Percentiles rank a stretch among this genome's conserved stretches.
These are phyloP conservation scores for Gymnocypris eckloni DNA, from an alignment of 2,797 vertebrate genomes.

Conservation along the genomic window DNA sequence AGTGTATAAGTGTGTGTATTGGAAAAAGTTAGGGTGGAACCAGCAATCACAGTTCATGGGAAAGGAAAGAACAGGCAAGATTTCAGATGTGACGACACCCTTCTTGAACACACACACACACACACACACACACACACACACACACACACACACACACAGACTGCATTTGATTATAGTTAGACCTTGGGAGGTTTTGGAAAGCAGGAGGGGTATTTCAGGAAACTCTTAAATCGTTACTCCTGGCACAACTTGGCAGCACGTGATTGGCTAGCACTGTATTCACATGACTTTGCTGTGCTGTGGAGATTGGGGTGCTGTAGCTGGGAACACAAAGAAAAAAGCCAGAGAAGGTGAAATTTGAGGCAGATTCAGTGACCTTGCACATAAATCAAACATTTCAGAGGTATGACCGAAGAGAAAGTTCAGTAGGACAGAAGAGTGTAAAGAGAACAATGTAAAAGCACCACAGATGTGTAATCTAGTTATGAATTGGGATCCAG, in stretches of 20 bases:
- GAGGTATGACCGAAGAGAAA: neutral
- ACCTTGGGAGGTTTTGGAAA: conserved; percentile 8
- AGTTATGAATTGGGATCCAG: neutral
- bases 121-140: neutral
- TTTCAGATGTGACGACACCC: conserved; percentile 51
- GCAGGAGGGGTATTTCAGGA: conserved; percentile 32
- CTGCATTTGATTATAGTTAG: conserved; percentile 21
- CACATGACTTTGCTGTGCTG: conserved; percentile 63
- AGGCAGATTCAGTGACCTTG: neutral
- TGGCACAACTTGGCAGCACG: conserved; percentile 68
- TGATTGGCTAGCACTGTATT: conserved; percentile 70
- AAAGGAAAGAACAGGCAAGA: conserved; percentile 38
- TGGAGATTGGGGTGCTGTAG: conserved; percentile 51
- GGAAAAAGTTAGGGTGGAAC: conserved; percentile 3
- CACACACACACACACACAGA: neutral
- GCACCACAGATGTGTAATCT: neutral
- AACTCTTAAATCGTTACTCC: conserved; percentile 51
- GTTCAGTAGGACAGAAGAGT: neutral
- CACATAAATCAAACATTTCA: conserved; percentile 19
- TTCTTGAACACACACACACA: conserved; percentile 9
- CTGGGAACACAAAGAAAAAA: conserved; percentile 39
- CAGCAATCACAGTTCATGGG: conserved; percentile 26
- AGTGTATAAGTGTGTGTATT: conserved; percentile 10
- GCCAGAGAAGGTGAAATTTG: neutral
- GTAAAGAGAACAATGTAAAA: neutral